Base-by-base conservation (phyloP, 2,113 vertebrate genomes). In the Engraulis encrasicolus region DNA sequence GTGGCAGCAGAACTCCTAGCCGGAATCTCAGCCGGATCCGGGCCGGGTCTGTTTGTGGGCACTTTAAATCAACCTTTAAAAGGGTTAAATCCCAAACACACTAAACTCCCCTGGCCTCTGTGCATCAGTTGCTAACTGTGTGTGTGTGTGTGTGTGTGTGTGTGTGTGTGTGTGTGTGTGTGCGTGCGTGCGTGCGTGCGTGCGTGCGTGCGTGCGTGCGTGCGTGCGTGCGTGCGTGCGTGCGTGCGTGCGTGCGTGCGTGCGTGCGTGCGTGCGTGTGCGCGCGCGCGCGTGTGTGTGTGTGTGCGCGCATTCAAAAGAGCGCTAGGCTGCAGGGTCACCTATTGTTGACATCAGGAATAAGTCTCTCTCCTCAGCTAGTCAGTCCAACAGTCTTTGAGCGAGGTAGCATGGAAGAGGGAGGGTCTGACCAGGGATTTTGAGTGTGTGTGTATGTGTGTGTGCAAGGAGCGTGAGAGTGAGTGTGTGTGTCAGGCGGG, bases 281-380 rank as follows among this genome's bases (percentile, higher is more conserved):
- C 86, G 88, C 90, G 87, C 86, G 23, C 27, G 3, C 19, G 81
- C 54, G 82, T 61, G 54, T 79, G 50, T 27, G 81, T 84, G 86
- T n/a, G n/a, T n/a, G n/a, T n/a, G n/a, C n/a, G n/a, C n/a, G n/a
- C n/a, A n/a, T n/a, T n/a, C n/a, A 87, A 80, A 58, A 82, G 90
- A 87, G 89, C 91, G 90, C 85, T 88, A 85, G 91, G 78, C 78
- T 82, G 81, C 81, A 84, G 38, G 81, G 78, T 48, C 61, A 27
- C 91, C 91, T 88, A 89, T 85, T 92, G 91, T 92, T 92, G 92
- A 93, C 92, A 92, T 93, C 92, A 93, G 90, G 89, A 87, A 81
- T 80, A 85, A 85, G 88, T 94, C 91, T 95, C 93, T 93, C 90
- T 88, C 91, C n/a, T n/a, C n/a, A n/a, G 31, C 79, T 77, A 81